phyloP scores from a whole-genome alignment of 2,888 invertebrate genomes.

The Erynnis tages region DNA sequence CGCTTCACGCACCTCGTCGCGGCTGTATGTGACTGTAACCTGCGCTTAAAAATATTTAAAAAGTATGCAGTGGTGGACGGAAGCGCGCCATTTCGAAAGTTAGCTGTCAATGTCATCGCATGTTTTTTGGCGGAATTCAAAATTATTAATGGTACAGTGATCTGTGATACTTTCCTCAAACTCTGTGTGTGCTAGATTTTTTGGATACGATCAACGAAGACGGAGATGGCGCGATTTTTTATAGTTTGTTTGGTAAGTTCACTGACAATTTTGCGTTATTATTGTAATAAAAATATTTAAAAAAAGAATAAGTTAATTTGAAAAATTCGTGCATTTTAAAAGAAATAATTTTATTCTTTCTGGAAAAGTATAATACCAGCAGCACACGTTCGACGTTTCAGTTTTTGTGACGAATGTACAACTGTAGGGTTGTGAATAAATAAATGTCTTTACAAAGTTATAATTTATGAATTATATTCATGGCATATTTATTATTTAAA shows the following conservation, averaged over 20 bases:
- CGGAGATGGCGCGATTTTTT: slow-evolving; percentile 12
- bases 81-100: slow-evolving; percentile 30
- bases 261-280: too few species aligned
- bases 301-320: too few species aligned
- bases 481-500: too few species aligned
- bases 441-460: too few species aligned
- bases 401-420: too few species aligned
- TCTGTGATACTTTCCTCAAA: slow-evolving; percentile 20
- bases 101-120: slow-evolving; percentile 22
- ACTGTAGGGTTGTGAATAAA: too few species aligned
- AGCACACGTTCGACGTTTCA: too few species aligned
- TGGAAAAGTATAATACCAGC: too few species aligned
- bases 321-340: too few species aligned
- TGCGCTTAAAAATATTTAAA: slow-evolving; percentile 10
- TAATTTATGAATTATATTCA: too few species aligned
- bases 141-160: slow-evolving; percentile 24
- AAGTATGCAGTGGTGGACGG: slow-evolving; percentile 10
- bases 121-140: slow-evolving; percentile 9
- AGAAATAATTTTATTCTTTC: too few species aligned
- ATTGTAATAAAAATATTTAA: too few species aligned
- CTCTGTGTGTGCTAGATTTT: slow-evolving; percentile 24
- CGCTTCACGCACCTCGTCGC: neutral
- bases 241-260: slow-evolving; percentile 15
- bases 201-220: slow-evolving; percentile 5
- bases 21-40: slow-evolving; percentile 11